Conservation (phyloP, 2,888 invertebrate genomes). For the Caenorhabditis panamensis region DNA sequence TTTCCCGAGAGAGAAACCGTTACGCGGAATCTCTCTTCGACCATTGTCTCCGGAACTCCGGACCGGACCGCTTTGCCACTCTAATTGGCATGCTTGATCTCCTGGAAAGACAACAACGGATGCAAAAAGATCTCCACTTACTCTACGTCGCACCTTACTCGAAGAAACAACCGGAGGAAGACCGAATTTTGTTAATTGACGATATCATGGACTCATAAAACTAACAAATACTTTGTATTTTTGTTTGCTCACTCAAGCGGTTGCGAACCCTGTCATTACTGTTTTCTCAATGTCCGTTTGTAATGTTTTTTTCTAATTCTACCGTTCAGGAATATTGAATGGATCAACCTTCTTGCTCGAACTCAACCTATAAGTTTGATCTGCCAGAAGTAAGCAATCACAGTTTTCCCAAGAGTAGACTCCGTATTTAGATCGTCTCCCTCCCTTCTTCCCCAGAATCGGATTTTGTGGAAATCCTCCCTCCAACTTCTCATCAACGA, state of each 20-base stretch:
- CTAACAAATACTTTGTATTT: background rate
- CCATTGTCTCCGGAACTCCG: conserved; percentile 37
- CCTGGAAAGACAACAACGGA: conserved; percentile 36
- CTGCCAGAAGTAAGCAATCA: background rate
- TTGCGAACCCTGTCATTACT: background rate
- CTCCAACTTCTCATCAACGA: background rate
- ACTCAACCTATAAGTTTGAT: background rate
- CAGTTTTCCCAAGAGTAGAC: background rate
- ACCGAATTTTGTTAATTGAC: conserved; percentile 23
- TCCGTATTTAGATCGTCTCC: background rate
- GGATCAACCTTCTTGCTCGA: background rate
- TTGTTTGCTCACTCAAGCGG: too few species aligned
- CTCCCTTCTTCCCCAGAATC: background rate
- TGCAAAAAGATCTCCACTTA: conserved; percentile 47
- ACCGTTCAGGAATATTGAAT: too few species aligned
- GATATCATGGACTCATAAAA: conserved; percentile 35
- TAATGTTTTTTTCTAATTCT: too few species aligned
- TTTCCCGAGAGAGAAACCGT: conserved; percentile 13
- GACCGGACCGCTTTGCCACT: conserved; percentile 29
- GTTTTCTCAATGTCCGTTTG: too few species aligned
- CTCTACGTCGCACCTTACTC: conserved; percentile 27
- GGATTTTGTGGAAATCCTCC: background rate
- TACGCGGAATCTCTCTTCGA: conserved; percentile 33
- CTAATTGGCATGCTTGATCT: conserved; percentile 37
- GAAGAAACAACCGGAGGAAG: conserved; percentile 6